Evolutionary conservation across 2,113 vertebrate genomes (phyloP).

Genomic region (Tautogolabrus adspersus): DNA sequence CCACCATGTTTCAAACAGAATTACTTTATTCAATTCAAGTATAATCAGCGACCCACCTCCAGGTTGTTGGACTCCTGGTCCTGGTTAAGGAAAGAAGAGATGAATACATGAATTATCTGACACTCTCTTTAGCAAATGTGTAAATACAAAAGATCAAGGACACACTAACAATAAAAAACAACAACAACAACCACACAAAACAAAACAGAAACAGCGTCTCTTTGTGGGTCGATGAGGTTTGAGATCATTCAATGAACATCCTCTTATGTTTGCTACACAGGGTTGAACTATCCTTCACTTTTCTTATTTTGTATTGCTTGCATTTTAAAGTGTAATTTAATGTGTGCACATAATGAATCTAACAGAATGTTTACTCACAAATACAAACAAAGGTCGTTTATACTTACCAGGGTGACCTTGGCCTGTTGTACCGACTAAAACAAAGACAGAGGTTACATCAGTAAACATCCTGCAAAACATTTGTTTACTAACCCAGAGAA

Average conservation of each 20-base stretch:
- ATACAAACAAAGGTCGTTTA: background rate
- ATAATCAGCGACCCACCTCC: conserved; percentile 27
- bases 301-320: background rate
- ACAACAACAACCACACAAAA: no score
- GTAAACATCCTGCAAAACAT: background rate
- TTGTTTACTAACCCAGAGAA: background rate
- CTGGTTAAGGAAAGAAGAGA: conserved; percentile 45
- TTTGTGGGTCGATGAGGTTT: no score
- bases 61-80: conserved; percentile 46
- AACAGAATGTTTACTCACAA: background rate
- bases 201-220: no score
- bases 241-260: background rate
- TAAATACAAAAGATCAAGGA: no score
- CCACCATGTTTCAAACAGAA: no score
- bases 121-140: no score
- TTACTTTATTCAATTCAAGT: background rate
- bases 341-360: background rate
- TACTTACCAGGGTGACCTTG: conserved; percentile 55
- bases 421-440: conserved; percentile 51
- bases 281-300: background rate
- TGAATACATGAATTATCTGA: conserved; percentile 1
- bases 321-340: background rate
- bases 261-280: no score
- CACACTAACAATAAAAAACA: no score
- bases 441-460: conserved; percentile 2